Conservation (phyloP, 2,113 vertebrate species). For the Riparia riparia region DNA sequence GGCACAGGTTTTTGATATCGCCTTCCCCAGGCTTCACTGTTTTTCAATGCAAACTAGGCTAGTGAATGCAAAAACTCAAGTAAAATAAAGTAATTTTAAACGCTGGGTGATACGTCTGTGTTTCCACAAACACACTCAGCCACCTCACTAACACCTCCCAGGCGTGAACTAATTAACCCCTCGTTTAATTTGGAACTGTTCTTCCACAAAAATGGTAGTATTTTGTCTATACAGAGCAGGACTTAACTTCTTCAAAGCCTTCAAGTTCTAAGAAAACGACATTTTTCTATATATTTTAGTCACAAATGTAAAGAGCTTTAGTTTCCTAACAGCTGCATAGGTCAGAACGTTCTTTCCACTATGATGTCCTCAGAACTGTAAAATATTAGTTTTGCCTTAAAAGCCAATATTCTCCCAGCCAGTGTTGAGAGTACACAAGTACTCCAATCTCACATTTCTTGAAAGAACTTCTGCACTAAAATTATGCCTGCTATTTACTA, state of each 20-base stretch:
- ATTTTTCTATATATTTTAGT: background rate
- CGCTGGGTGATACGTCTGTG: background rate
- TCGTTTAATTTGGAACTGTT: slow-evolving; percentile 38
- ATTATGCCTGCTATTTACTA: background rate
- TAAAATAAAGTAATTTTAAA: slow-evolving; percentile 38
- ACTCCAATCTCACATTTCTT: background rate
- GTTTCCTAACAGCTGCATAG: background rate
- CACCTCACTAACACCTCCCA: slow-evolving; percentile 45
- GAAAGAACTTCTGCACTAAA: background rate
- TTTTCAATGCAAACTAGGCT: background rate
- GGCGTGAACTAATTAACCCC: slow-evolving; percentile 54
- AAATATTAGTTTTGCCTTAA: background rate
- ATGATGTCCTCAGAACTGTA: background rate
- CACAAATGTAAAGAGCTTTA: background rate
- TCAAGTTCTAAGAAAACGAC: background rate
- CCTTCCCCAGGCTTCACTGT: background rate
- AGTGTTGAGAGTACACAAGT: background rate
- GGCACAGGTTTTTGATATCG: background rate
- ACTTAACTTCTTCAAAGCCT: slow-evolving; percentile 3
- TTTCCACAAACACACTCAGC: slow-evolving; percentile 55
- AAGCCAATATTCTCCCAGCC: background rate
- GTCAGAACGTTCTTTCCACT: background rate
- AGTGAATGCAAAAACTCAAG: background rate
- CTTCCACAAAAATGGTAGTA: background rate
- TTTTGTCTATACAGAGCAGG: slow-evolving; percentile 20